Percentiles rank a stretch among this genome's conserved stretches.
These are phyloP conservation scores for Amazona vittata DNA, from an alignment of 2,113 vertebrate genomes.

Conservation along the genomic window DNA sequence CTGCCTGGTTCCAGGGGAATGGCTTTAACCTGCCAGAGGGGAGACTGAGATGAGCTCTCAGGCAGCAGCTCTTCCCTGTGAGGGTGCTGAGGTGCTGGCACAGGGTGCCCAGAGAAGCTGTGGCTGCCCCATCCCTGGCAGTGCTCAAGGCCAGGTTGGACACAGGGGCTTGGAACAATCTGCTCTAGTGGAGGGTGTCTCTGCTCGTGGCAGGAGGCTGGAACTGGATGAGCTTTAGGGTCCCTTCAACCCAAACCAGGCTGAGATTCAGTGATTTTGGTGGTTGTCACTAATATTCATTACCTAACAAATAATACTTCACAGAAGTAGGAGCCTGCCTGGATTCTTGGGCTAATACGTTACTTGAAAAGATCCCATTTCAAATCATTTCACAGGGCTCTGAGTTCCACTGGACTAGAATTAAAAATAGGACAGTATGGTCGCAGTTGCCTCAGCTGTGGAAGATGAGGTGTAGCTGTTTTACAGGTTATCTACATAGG, in stretches of 20 bases:
- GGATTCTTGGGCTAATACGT: neutral
- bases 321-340: neutral
- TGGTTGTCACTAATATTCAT: neutral
- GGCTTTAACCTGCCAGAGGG: too few species aligned
- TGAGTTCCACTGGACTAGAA: neutral
- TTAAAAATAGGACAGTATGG: accelerated
- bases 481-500: neutral
- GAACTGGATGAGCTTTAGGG: neutral
- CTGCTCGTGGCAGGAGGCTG: neutral
- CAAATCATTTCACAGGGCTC: neutral
- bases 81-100: too few species aligned
- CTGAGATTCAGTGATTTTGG: neutral
- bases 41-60: too few species aligned
- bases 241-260: neutral
- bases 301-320: neutral
- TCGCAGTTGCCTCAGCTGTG: neutral
- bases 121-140: too few species aligned
- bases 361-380: neutral
- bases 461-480: neutral
- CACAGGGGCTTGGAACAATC: too few species aligned
- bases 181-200: too few species aligned
- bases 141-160: too few species aligned
- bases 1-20: too few species aligned
- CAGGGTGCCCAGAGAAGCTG: too few species aligned
- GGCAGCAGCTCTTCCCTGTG: too few species aligned